Conservation (phyloP, 2,797 vertebrate species). For the Limnodromus scolopaceus region DNA sequence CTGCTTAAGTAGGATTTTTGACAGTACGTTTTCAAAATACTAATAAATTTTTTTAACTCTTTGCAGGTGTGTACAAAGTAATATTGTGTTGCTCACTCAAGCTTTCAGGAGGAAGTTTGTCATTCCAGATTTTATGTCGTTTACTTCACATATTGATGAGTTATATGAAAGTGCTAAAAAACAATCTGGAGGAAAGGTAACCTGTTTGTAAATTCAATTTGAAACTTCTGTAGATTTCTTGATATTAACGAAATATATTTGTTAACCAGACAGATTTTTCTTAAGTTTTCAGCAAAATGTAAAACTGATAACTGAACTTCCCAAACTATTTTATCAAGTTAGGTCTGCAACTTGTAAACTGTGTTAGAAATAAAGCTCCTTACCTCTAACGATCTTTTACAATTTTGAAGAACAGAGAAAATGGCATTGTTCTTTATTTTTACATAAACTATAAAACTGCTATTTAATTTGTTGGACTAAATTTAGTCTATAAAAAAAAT, state of each 20-base stretch:
- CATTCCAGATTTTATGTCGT: conserved; percentile 96
- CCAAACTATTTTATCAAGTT: not conserved
- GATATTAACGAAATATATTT: not conserved
- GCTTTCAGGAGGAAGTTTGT: conserved; percentile 99
- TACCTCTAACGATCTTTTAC: not conserved
- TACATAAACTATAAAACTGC: not conserved
- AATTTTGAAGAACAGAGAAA: not conserved
- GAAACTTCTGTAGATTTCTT: not conserved
- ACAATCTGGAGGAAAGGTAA: conserved; percentile 93
- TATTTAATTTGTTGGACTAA: not conserved
- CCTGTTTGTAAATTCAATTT: not conserved
- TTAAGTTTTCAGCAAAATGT: not conserved
- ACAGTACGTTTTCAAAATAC: not conserved
- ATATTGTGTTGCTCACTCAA: conserved; percentile 97
- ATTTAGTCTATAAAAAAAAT: not conserved
- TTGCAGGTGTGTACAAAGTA: conserved; percentile 95
- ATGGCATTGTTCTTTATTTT: not conserved
- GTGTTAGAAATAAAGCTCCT: not conserved
- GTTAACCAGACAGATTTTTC: not conserved
- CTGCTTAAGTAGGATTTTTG: not conserved
- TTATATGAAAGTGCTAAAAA: conserved; percentile 90
- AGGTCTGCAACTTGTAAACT: not conserved
- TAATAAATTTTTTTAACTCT: not conserved
- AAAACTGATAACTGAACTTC: not conserved
- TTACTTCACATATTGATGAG: conserved; percentile 93